Conservation (phyloP, 2,797 vertebrate species). For the Chaunax sp. region DNA sequence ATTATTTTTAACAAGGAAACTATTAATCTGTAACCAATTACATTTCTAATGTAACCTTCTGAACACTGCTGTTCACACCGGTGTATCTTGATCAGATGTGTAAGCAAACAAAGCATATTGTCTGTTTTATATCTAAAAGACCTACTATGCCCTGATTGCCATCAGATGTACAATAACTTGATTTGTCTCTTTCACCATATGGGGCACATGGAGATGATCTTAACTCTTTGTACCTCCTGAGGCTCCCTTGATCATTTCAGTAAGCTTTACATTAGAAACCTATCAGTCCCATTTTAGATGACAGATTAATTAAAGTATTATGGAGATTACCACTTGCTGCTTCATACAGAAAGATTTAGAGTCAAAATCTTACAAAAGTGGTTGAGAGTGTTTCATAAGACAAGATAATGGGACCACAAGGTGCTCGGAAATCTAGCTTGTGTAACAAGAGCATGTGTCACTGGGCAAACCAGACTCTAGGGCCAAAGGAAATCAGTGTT, state of each 20-base stretch:
- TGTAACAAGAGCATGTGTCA: slow-evolving; percentile 16
- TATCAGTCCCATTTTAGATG: neutral
- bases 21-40: too few species aligned
- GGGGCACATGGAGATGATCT: slow-evolving; percentile 4
- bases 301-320: neutral
- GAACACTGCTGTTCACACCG: too few species aligned
- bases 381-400: slow-evolving; percentile 7
- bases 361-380: neutral
- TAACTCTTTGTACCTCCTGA: neutral
- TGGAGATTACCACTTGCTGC: slow-evolving; percentile 6
- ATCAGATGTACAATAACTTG: neutral
- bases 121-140: neutral
- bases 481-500: neutral
- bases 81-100: neutral
- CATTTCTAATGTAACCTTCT: too few species aligned
- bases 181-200: slow-evolving; percentile 11
- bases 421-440: slow-evolving; percentile 21
- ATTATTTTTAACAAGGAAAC: too few species aligned
- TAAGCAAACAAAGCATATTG: neutral
- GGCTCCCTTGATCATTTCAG: slow-evolving; percentile 7
- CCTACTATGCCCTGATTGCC: neutral
- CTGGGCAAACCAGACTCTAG: neutral
- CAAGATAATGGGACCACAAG: slow-evolving; percentile 8
- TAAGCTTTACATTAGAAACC: slow-evolving; percentile 8
- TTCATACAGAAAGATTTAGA: neutral